These are phyloP conservation scores for Melanaphis sacchari DNA, from an alignment of 1,140 invertebrate genomes.

Conservation along the genomic window DNA sequence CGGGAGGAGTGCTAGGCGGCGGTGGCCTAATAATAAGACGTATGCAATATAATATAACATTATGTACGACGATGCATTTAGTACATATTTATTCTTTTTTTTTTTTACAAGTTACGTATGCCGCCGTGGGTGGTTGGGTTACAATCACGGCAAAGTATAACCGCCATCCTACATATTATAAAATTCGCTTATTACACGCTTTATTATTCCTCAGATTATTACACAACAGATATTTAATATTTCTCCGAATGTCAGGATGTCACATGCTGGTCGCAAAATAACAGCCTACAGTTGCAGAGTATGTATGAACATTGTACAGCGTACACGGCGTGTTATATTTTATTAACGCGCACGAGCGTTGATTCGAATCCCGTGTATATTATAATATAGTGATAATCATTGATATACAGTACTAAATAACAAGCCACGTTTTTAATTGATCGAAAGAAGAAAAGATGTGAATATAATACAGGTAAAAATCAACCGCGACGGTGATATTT, in stretches of 20 bases:
- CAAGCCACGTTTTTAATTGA: not conserved
- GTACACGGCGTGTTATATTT: not conserved
- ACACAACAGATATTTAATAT: not conserved
- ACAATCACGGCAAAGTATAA: not conserved
- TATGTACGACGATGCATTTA: constrained; percentile 12
- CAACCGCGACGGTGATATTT: not conserved
- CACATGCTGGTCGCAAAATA: not conserved
- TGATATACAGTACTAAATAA: not conserved
- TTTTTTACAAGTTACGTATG: not conserved
- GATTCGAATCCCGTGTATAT: not conserved
- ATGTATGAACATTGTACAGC: not conserved
- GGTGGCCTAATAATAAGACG: constrained; percentile 16
- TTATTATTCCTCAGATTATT: not conserved
- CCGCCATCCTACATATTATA: not conserved
- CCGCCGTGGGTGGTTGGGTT: constrained; percentile 24
- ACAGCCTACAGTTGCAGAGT: not conserved
- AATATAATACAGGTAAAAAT: not conserved
- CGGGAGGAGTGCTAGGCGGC: not conserved
- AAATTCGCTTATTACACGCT: constrained; percentile 29
- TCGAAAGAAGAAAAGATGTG: not conserved
- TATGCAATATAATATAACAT: constrained; percentile 6
- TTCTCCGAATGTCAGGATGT: not conserved
- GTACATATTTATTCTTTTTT: not conserved
- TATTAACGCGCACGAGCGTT: not conserved
- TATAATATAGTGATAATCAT: not conserved